phyloP scores from a whole-genome alignment of 2,797 vertebrate species.

The Sitta carolinensis region DNA sequence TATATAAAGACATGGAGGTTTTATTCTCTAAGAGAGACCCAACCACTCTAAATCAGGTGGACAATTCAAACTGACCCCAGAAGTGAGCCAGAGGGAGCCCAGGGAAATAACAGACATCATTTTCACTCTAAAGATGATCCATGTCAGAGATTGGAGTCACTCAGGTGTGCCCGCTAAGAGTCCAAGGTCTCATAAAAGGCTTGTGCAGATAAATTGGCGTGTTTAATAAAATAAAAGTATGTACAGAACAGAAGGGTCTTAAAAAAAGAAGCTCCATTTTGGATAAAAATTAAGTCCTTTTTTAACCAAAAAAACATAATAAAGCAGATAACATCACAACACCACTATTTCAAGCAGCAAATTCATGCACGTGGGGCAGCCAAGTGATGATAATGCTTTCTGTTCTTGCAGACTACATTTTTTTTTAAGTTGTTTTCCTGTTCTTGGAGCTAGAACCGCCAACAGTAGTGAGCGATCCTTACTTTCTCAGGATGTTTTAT shows the following conservation, averaged over 20 bases:
- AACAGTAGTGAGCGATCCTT: background rate
- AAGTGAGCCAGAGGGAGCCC: background rate
- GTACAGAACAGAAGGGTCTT: background rate
- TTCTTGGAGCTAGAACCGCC: background rate
- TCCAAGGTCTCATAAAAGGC: background rate
- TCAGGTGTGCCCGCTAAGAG: rapidly evolving
- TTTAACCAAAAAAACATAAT: background rate
- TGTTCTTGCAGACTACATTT: background rate
- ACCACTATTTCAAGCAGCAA: background rate
- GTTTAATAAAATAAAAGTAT: background rate
- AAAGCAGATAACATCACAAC: background rate
- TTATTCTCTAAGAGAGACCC: background rate
- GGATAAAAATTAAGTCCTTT: background rate
- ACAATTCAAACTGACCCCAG: background rate
- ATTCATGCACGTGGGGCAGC: background rate
- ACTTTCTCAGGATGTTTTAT: background rate
- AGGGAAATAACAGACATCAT: background rate
- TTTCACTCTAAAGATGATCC: background rate
- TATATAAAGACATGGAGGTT: background rate
- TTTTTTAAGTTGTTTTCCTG: background rate
- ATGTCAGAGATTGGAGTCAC: background rate
- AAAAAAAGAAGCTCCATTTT: background rate
- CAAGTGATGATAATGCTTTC: background rate
- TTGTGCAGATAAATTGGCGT: rapidly evolving
- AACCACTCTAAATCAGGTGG: background rate